A percentile compares a stretch with the other conserved stretches of the same genome.
phyloP scores from a whole-genome alignment of 2,888 invertebrate genomes.

The Gryllus longicercus region DNA sequence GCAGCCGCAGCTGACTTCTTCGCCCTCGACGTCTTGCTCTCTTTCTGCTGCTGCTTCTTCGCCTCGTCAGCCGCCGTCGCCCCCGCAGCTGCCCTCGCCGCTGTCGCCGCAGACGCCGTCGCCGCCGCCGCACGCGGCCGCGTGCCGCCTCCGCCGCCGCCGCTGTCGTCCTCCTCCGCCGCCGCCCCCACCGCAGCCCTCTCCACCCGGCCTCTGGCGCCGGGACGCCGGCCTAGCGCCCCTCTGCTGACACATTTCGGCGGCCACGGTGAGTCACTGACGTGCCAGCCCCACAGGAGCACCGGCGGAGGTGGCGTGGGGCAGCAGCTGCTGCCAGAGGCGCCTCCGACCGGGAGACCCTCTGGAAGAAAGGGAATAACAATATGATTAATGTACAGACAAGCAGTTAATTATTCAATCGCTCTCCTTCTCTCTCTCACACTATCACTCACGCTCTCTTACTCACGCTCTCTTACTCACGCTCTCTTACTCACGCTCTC shows the following conservation, averaged over 20 bases:
- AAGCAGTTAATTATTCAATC: too few relatives aligned
- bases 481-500: too few relatives aligned
- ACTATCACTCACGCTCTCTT: too few relatives aligned
- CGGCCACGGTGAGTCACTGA: neutral
- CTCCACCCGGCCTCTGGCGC: neutral
- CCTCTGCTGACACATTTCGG: neutral
- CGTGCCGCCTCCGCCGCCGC: slow-evolving; percentile 1
- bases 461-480: too few relatives aligned
- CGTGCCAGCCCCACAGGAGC: too few relatives aligned
- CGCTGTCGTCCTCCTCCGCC: neutral
- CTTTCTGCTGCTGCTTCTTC: neutral
- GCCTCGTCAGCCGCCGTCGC: neutral
- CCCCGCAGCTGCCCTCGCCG: neutral
- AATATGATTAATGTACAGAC: too few relatives aligned
- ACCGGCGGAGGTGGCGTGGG: too few relatives aligned
- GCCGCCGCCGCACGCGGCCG: neutral
- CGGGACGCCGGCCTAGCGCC: slow-evolving; percentile 6
- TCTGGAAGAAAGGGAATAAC: too few relatives aligned
- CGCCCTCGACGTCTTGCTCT: neutral
- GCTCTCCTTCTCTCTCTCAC: too few relatives aligned
- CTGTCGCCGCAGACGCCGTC: neutral
- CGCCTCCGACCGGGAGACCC: too few relatives aligned
- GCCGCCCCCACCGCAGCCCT: neutral
- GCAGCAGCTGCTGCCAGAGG: too few relatives aligned
- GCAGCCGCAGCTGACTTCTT: neutral